Base-by-base conservation (phyloP, 2,888 invertebrate genomes). In the Troides helena region DNA sequence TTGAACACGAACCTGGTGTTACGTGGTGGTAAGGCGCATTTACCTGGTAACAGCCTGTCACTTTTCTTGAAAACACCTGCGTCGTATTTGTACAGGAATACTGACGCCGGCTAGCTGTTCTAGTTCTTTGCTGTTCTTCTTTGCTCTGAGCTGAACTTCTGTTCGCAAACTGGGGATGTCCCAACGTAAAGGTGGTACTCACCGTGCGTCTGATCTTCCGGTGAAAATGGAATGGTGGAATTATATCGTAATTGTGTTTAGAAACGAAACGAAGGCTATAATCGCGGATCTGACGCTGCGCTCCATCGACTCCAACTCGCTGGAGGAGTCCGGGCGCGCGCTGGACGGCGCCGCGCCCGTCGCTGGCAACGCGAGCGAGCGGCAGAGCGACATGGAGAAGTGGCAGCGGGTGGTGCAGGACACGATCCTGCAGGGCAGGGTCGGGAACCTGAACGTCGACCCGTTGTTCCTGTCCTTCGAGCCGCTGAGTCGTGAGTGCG, bases 371-470 rank as follows among this genome's bases (percentile, higher is more conserved):
- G 73, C 68, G 23, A 81, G 82, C 0, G 77, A 82, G 74, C 30
- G 81, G 73, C 84, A 85, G 65, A 75, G 78, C 72, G 81, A 84
- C 71, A 84, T 76, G 68, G 74, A 73, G 65, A 79, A 80, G 6
- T 93, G 93, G 78, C 94, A 95, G 81, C 88, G 94, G 39, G 94
- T 95, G 0, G 88, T 98, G 2, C 87, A 94, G 71, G 96, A 96
- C 59, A 95, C 96, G 14, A 92, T 98, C 1, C 92, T 94, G 2
- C 93, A 91, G 0, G 98, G 97, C 7, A 94, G 93, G 78, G 95
- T 97, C 10, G 98, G 98, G 1, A 95, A 96, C 46, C 86, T 98
- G 1, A 95, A 94, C 36, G 95, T 98, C 0, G 97, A 98, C 85
- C 97, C 97, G 0, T 95, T 95, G 71, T 97, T 95, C 83, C 87